Base-by-base conservation (phyloP, 2,888 invertebrate species). In the Temnothorax rugatulus region DNA sequence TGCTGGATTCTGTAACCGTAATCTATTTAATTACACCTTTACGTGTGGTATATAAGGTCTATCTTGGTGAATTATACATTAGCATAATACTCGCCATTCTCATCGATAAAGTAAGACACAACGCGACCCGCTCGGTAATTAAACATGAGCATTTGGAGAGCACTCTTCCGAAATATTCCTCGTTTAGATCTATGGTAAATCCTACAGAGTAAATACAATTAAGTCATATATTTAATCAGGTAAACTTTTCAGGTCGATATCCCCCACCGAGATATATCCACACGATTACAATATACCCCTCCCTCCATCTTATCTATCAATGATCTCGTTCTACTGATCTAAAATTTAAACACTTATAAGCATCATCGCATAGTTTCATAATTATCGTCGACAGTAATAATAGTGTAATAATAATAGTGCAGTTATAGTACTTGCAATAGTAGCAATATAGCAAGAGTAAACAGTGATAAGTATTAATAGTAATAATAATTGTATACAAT, bases 211-310 rank as follows among this genome's bases (percentile, higher is more conserved):
- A 94, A 94, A 94, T 94, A 94, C 92, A 94, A 94, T 94, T 94
- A 94, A 94, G 93, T 93, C 94, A 94, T 94, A 94, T 93, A 94
- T 94, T 94, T 94, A 94, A 94, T 94, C 94, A 94, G 94, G 94
- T 94, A 94, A 93, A 94, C 93, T 94, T 93, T 93, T 94, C 94
- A 93, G 94, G 93, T 91, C 90, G 89, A 90, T 90, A 92, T 93
- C 94, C 93, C 94, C 92, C 88, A 88, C 87, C 90, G 90, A 90
- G 91, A 88, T 82, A 88, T 84, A 85, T 85, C 47, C 85, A 81
- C 83, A 90, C 89, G 85, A 82, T 66, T 85, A 86, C 84, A 89
- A 86, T 89, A 86, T 84, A 86, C 84, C 89, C 88, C 86, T 91
- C 89, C 92, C 92, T 93, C 92, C 91, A 88, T 87, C 84, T 90